These are phyloP conservation scores for Conger conger DNA, from an alignment of 2,113 vertebrate species.

Conservation along the genomic window DNA sequence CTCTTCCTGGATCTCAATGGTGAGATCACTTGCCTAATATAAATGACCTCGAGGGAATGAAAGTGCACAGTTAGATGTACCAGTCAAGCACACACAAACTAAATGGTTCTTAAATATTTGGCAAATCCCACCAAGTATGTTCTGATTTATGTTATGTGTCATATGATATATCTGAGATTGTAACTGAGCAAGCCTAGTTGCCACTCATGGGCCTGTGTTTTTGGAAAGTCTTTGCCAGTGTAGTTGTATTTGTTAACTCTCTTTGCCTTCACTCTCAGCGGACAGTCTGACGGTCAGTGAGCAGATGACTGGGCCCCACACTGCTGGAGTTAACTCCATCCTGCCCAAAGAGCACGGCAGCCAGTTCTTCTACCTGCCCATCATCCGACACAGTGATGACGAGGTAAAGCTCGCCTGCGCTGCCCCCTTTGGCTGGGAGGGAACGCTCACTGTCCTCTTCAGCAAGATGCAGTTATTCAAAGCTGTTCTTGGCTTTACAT, in stretches of 20 bases:
- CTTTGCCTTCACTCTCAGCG: slow-evolving; percentile 63
- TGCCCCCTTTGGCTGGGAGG: slow-evolving; percentile 48
- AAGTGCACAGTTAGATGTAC: neutral
- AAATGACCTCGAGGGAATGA: neutral
- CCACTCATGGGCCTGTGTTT: too few species aligned
- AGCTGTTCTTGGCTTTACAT: neutral
- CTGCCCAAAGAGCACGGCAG: slow-evolving; percentile 97
- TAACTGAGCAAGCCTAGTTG: neutral
- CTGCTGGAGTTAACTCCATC: slow-evolving; percentile 94
- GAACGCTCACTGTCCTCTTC: neutral
- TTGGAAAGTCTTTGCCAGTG: too few species aligned
- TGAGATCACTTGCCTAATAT: slow-evolving; percentile 55
- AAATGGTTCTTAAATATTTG: neutral
- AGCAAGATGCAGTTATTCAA: neutral
- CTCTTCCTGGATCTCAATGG: slow-evolving; percentile 96
- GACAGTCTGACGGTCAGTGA: slow-evolving; percentile 93
- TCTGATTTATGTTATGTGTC: too few species aligned
- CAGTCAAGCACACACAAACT: neutral
- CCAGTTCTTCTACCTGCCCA: slow-evolving; percentile 94
- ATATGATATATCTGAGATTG: too few species aligned
- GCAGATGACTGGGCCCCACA: slow-evolving; percentile 85
- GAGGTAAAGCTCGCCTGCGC: slow-evolving; percentile 74
- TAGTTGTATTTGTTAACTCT: neutral
- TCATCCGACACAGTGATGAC: slow-evolving; percentile 90
- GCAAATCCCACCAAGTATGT: neutral